Conservation (phyloP, 2,797 vertebrate species). For the Hemitrygon akajei region DNA sequence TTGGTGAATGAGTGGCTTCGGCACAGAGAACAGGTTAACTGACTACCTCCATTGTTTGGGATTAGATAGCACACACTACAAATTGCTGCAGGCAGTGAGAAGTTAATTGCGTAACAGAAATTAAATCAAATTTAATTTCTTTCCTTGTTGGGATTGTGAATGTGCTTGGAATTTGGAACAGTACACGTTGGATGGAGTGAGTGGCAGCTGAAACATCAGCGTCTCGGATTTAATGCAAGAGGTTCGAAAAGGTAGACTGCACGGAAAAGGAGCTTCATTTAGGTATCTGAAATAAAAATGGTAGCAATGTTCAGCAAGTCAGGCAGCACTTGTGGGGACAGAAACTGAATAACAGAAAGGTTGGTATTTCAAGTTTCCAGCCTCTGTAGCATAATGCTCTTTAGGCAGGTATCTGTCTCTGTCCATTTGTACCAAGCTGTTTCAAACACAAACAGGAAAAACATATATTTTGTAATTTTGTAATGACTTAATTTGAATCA, state of each 20-base stretch:
- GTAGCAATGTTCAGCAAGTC: no score
- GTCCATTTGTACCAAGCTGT: neutral
- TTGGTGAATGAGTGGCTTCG: neutral
- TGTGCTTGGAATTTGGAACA: neutral
- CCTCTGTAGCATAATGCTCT: neutral
- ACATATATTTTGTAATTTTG: neutral
- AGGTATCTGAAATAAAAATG: no score
- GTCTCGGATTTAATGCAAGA: neutral
- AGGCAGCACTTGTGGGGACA: no score
- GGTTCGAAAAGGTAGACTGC: neutral
- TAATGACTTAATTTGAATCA: neutral
- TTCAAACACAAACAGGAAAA: neutral
- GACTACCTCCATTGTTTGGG: no score
- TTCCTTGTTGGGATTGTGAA: neutral
- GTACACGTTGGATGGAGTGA: neutral
- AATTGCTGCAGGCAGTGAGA: neutral
- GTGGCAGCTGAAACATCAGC: neutral
- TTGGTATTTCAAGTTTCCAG: no score
- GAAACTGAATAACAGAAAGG: no score
- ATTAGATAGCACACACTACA: neutral
- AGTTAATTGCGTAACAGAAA: neutral
- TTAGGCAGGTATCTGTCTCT: neutral
- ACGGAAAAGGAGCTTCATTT: no score
- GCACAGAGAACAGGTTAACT: neutral
- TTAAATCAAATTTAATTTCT: neutral